These are phyloP conservation scores for Lithosia quadra DNA, from an alignment of 2,888 invertebrate genomes.

Conservation along the genomic window DNA sequence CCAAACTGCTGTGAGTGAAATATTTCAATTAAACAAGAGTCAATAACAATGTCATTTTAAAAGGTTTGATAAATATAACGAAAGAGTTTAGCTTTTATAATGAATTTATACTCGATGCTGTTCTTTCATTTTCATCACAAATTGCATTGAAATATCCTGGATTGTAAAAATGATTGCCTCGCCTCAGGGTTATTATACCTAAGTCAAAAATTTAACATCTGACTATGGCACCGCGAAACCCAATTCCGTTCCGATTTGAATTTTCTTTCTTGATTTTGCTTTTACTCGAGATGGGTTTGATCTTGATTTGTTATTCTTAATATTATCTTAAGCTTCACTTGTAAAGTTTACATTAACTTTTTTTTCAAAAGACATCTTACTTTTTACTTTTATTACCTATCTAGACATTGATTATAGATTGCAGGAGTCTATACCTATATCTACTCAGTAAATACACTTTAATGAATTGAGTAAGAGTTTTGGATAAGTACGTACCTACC, in stretches of 20 bases:
- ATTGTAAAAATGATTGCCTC: constrained; percentile 6
- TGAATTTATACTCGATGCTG: constrained; percentile 9
- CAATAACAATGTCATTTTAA: background rate
- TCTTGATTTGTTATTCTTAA: background rate
- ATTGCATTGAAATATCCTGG: constrained; percentile 11
- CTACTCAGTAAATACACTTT: background rate
- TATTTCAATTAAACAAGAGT: background rate
- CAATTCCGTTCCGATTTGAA: background rate
- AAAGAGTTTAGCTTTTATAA: background rate
- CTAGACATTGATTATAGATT: too few relatives aligned
- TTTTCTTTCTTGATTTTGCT: background rate
- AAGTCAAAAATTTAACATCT: constrained; percentile 3
- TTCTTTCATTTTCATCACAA: constrained; percentile 15
- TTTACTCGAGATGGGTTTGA: background rate
- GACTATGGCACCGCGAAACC: background rate
- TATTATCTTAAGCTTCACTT: background rate
- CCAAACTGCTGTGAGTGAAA: background rate
- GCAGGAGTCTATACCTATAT: background rate
- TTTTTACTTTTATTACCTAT: too few relatives aligned
- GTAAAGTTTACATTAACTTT: background rate
- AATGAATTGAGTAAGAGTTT: background rate
- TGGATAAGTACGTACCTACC: too few relatives aligned
- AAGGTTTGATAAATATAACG: background rate
- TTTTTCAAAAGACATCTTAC: background rate
- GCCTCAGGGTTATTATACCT: constrained; percentile 2